These are phyloP conservation scores for Phalera bucephala DNA, from an alignment of 2,888 invertebrate species.

Conservation along the genomic window DNA sequence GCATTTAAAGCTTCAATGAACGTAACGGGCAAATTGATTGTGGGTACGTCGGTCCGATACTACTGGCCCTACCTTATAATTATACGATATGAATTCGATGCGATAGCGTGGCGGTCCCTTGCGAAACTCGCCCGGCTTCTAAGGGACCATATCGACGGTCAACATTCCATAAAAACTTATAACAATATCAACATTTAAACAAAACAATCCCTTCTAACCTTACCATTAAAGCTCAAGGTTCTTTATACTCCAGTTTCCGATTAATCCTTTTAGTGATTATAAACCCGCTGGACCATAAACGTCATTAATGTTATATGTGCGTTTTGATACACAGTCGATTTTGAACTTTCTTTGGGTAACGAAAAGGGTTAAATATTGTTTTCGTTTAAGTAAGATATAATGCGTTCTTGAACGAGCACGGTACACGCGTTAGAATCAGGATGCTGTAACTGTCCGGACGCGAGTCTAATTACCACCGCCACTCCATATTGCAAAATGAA, in stretches of 20 bases:
- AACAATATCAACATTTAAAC: neutral
- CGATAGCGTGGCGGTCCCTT: slow-evolving; percentile 73
- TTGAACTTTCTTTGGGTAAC: slow-evolving; percentile 16
- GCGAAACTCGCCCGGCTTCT: slow-evolving; percentile 72
- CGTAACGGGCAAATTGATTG: slow-evolving; percentile 41
- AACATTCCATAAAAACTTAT: slow-evolving; percentile 16
- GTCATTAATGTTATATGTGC: slow-evolving; percentile 38
- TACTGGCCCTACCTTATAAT: slow-evolving; percentile 72
- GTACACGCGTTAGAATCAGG: slow-evolving; percentile 72
- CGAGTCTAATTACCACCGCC: slow-evolving; percentile 74
- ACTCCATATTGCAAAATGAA: slow-evolving; percentile 77
- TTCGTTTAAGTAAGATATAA: slow-evolving; percentile 10
- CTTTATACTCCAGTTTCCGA: slow-evolving; percentile 21
- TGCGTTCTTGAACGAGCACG: slow-evolving; percentile 24
- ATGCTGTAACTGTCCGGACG: slow-evolving; percentile 76
- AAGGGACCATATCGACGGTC: slow-evolving; percentile 59
- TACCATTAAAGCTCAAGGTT: slow-evolving; percentile 12
- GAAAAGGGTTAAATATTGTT: slow-evolving; percentile 14
- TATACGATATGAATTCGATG: slow-evolving; percentile 79
- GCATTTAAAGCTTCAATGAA: slow-evolving; percentile 27
- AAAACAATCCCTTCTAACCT: slow-evolving; percentile 1
- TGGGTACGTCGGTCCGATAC: slow-evolving; percentile 40
- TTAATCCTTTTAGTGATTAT: slow-evolving; percentile 32
- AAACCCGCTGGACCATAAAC: slow-evolving; percentile 33
- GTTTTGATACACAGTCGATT: slow-evolving; percentile 21